phyloP scores from a whole-genome alignment of 2,888 invertebrate species.

The Drepana falcataria region DNA sequence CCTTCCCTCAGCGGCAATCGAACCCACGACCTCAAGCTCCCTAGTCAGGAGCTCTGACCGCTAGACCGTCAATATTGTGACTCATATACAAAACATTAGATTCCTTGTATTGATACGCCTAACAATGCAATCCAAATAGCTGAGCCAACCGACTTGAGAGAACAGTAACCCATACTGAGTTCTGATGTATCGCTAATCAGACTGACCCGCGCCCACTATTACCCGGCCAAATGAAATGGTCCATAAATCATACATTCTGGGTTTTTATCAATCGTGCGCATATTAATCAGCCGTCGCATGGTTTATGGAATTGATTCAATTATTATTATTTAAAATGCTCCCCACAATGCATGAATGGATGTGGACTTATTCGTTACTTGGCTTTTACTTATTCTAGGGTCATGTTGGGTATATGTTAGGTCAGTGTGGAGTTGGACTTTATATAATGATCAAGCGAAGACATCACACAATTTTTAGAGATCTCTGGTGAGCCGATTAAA shows the following conservation, averaged over 20 bases:
- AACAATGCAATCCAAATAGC: background rate
- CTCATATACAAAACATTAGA: background rate
- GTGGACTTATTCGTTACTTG: constrained; percentile 67
- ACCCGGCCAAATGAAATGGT: constrained; percentile 17
- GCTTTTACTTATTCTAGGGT: constrained; percentile 61
- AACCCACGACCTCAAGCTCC: too few species aligned
- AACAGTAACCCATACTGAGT: background rate
- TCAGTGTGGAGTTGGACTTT: constrained; percentile 32
- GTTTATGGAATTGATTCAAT: constrained; percentile 65
- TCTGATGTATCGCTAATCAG: constrained; percentile 5
- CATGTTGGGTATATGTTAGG: constrained; percentile 27
- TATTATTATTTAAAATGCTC: constrained; percentile 72
- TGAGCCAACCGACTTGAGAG: background rate
- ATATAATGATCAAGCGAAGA: background rate
- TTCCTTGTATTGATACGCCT: background rate
- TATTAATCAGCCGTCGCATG: constrained; percentile 55
- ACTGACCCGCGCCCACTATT: constrained; percentile 31
- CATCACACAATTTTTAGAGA: too few species aligned
- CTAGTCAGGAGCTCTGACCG: too few species aligned
- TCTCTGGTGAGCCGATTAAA: too few species aligned
- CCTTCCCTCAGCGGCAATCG: too few species aligned
- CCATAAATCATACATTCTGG: constrained; percentile 38
- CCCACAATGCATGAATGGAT: constrained; percentile 70
- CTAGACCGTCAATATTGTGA: too few species aligned
- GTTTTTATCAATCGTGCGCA: constrained; percentile 30